Conservation (phyloP, 2,113 vertebrate species). For the Dicrurus megarhynchus region DNA sequence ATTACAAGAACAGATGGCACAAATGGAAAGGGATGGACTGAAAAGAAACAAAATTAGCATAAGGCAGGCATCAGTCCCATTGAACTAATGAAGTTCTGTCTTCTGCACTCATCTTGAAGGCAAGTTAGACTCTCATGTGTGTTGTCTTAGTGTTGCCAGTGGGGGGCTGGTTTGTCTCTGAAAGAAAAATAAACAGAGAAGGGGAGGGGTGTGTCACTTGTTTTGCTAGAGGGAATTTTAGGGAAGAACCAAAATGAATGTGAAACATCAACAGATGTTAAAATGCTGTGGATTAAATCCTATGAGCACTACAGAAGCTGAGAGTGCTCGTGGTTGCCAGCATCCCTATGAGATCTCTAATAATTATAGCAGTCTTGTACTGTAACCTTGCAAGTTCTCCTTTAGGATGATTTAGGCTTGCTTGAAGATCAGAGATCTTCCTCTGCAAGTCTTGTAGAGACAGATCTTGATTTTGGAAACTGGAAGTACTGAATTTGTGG, state of each 20-base stretch:
- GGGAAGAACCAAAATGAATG: background rate
- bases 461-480: background rate
- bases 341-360: background rate
- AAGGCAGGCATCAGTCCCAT: background rate
- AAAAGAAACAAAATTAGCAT: background rate
- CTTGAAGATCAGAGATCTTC: background rate
- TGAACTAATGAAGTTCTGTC: background rate
- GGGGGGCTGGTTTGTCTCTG: background rate
- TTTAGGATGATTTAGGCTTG: background rate
- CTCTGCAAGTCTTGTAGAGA: background rate
- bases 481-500: background rate
- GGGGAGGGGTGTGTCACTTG: background rate
- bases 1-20: background rate
- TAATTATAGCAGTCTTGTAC: background rate
- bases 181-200: background rate
- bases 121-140: background rate
- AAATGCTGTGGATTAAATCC: background rate
- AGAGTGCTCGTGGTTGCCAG: background rate
- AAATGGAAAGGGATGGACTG: background rate
- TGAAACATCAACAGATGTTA: background rate
- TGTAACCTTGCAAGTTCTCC: background rate
- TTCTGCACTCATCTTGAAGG: background rate
- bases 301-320: background rate
- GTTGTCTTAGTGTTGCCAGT: background rate
- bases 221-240: background rate